Conservation (phyloP, 2,888 invertebrate species). For the Chloroclysta siterata region DNA sequence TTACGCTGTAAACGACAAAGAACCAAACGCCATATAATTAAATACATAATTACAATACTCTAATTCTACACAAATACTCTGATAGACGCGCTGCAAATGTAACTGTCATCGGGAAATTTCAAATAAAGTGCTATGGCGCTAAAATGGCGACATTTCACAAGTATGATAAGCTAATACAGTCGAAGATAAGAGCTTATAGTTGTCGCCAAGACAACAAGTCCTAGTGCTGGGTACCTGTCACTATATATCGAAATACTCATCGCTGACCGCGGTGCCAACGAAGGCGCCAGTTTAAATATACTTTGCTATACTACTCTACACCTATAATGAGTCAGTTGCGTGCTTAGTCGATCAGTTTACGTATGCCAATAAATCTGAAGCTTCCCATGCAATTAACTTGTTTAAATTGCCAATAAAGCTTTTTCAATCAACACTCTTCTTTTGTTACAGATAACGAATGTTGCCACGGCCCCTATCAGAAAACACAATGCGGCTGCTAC, state of each 20-base stretch:
- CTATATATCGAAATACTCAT: constrained; percentile 19
- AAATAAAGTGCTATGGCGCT: constrained; percentile 42
- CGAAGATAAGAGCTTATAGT: constrained; percentile 43
- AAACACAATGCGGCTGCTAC: constrained; percentile 76
- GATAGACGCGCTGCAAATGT: neutral
- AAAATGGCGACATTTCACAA: constrained; percentile 39
- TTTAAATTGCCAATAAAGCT: constrained; percentile 58
- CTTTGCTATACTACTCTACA: constrained; percentile 50
- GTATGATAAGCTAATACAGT: constrained; percentile 42
- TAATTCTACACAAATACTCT: neutral
- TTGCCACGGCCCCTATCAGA: constrained; percentile 73
- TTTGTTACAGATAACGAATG: constrained; percentile 81
- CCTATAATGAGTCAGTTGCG: constrained; percentile 48
- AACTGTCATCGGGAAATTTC: constrained; percentile 29
- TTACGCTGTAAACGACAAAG: constrained; percentile 7
- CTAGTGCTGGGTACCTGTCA: constrained; percentile 14
- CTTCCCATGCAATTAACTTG: constrained; percentile 65
- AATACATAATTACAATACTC: constrained; percentile 4
- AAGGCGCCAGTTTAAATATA: constrained; percentile 49
- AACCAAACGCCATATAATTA: constrained; percentile 11
- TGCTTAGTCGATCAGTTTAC: constrained; percentile 57
- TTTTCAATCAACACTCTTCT: constrained; percentile 65
- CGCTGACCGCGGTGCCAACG: constrained; percentile 36
- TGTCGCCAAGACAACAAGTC: constrained; percentile 48
- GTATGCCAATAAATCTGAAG: constrained; percentile 54